Base-by-base conservation (phyloP, 64 coral and sea anemone genomes). In the Platygyra sinensis region DNA sequence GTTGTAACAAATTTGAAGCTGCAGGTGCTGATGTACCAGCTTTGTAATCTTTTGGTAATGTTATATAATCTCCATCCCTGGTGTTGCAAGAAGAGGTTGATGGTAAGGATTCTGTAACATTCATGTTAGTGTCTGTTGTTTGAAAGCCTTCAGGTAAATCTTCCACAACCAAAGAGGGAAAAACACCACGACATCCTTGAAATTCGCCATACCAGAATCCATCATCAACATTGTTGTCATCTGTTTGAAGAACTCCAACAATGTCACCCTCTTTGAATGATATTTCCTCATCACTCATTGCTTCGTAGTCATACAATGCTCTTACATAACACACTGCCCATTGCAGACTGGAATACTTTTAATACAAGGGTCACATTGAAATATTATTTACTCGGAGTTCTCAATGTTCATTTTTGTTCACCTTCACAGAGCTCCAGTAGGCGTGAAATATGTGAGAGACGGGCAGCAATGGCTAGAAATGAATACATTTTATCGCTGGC, bases 241-340 rank as follows among this genome's bases (percentile, higher is more conserved):
- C 95, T 88, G 86, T 93, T 77, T 77, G 79, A 72, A 91, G 62
- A 5, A 97, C 92, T 60, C 90, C 72, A 32, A 97, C 90, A 38
- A 94, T 63, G 22, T 97, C 91, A 54, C 95, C 95, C 72, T 97
- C 95, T 71, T 83, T 97, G 51, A 97, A 97, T 10, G 88, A 87
- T 14, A 97, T 78, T 71, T 97, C 95, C 14, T 97, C 95, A 27
- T 83, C 92, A 76, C 92, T 77, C 67, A 93, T 80, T 32, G 92
- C 91, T 79, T 97, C 95, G 79, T 97, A 97, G 77, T 97, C 95
- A 86, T 94, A 97, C 28, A 97, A 72, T 71, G 95, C 95, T 83
- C 79, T 93, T 6, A 97, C 95, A 59, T 93, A 76, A 88, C 92
- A 46, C 42, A 46, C 42, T 46, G 3, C 42, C 42, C 42, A 46